Conservation (phyloP, 2,888 invertebrate genomes). For the Tetranychus piercei region DNA sequence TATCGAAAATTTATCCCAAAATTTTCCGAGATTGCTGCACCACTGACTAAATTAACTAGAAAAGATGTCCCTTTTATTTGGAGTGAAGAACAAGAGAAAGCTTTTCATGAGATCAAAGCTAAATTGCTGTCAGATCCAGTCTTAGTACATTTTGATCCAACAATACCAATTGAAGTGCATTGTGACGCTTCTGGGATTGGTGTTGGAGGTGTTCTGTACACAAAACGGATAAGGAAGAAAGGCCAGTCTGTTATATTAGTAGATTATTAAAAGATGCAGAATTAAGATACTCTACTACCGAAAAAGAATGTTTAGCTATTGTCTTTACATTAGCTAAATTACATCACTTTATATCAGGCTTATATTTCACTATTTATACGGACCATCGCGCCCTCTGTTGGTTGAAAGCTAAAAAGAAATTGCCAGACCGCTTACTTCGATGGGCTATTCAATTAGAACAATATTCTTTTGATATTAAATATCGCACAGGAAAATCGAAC, state of each 20-base stretch:
- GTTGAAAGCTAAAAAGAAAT: background rate
- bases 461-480: background rate
- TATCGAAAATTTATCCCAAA: background rate
- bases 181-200: background rate
- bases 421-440: background rate
- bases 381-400: background rate
- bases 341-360: background rate
- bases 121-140: background rate
- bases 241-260: slow-evolving; percentile 19
- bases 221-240: slow-evolving; percentile 12
- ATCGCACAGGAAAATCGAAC: background rate
- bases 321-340: slow-evolving; percentile 19
- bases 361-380: background rate
- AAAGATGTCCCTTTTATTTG: background rate
- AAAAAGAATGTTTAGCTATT: slow-evolving; percentile 26
- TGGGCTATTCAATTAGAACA: background rate
- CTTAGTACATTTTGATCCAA: background rate
- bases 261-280: slow-evolving; percentile 24
- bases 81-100: background rate
- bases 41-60: background rate
- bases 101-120: background rate
- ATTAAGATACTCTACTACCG: slow-evolving; percentile 24
- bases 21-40: background rate
- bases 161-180: background rate
- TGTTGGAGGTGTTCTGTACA: background rate